phyloP scores from a whole-genome alignment of 2,888 invertebrate species.

The Caenorhabditis afra region DNA sequence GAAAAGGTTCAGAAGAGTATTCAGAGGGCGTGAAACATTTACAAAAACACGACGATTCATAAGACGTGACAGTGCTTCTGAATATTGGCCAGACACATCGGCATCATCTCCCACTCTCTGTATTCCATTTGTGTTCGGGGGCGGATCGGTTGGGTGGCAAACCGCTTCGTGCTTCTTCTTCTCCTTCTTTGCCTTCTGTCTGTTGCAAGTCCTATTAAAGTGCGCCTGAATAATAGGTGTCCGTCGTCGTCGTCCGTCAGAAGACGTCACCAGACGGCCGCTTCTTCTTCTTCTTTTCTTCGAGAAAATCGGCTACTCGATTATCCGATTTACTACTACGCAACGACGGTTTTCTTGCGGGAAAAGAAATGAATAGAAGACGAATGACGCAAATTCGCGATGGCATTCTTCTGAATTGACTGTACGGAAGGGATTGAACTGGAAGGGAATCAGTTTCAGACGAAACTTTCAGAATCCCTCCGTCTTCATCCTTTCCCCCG shows the following conservation, averaged over 20 bases:
- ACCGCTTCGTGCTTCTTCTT: constrained; percentile 39
- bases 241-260: constrained; percentile 44
- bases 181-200: background rate
- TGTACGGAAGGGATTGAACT: constrained; percentile 21
- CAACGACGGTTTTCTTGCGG: constrained; percentile 9
- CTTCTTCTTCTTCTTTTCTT: constrained; percentile 20
- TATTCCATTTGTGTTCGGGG: constrained; percentile 25
- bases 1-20: too few relatives aligned
- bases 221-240: constrained; percentile 56
- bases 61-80: too few relatives aligned
- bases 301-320: constrained; percentile 47
- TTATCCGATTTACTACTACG: constrained; percentile 54
- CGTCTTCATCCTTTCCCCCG: background rate
- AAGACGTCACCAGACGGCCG: constrained; percentile 16
- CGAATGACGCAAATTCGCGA: constrained; percentile 42
- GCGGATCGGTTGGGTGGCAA: constrained; percentile 40
- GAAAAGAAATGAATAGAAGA: constrained; percentile 19
- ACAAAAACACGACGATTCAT: too few relatives aligned
- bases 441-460: background rate
- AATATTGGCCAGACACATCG: too few relatives aligned
- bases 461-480: too few relatives aligned
- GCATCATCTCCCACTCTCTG: too few relatives aligned
- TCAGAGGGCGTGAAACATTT: too few relatives aligned
- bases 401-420: constrained; percentile 35
- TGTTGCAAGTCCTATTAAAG: constrained; percentile 56